These are phyloP conservation scores for Sicus ferrugineus DNA, from an alignment of 2,888 invertebrate species.

Conservation along the genomic window DNA sequence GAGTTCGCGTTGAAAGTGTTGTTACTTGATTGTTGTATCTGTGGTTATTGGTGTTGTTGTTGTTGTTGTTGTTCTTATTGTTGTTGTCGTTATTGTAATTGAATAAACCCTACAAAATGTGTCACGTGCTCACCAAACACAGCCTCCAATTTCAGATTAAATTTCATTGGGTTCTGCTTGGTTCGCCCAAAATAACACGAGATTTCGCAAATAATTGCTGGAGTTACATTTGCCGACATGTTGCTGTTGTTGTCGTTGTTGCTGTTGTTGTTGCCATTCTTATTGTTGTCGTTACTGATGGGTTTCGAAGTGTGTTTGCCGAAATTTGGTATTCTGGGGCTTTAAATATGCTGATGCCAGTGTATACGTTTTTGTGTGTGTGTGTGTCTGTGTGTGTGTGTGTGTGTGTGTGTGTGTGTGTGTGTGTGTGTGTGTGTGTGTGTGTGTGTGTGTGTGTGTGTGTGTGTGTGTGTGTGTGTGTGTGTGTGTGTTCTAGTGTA, in stretches of 20 bases:
- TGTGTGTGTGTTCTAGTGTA: background rate
- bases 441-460: no score
- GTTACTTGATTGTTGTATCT: background rate
- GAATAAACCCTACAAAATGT: background rate
- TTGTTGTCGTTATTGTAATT: background rate
- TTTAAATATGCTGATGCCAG: background rate
- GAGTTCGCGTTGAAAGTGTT: background rate
- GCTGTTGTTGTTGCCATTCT: background rate
- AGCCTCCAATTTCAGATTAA: background rate
- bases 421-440: no score
- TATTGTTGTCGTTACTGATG: background rate
- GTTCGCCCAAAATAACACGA: background rate
- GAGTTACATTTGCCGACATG: background rate
- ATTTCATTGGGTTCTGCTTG: background rate
- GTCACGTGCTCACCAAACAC: background rate
- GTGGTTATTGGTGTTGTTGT: background rate
- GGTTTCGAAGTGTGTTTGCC: background rate
- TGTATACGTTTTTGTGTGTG: background rate
- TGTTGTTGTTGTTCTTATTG: background rate
- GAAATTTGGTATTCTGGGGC: no score
- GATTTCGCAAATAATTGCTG: background rate
- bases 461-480: background rate
- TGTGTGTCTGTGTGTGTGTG: background rate
- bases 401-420: background rate
- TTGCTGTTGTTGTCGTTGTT: background rate